These are phyloP conservation scores for Caerostris extrusa DNA, from an alignment of 1,140 invertebrate genomes.

Conservation along the genomic window DNA sequence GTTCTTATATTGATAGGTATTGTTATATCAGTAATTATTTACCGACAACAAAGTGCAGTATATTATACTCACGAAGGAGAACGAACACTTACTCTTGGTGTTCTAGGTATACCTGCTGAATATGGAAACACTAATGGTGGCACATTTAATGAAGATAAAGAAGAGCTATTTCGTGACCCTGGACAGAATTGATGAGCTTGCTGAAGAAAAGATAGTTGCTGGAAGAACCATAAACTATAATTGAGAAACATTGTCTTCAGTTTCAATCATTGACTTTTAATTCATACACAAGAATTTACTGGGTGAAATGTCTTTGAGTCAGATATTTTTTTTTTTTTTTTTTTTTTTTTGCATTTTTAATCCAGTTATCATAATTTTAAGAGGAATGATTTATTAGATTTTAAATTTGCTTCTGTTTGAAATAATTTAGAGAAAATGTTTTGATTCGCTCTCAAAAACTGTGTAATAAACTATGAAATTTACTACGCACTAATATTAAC, in stretches of 20 bases:
- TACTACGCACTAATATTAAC: not conserved
- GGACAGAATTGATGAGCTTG: slow-evolving; percentile 72
- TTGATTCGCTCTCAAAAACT: not conserved
- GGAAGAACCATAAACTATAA: slow-evolving; percentile 34
- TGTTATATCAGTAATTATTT: slow-evolving; percentile 80
- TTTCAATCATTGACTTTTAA: slow-evolving; percentile 22
- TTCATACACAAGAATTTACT: slow-evolving; percentile 3
- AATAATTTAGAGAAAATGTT: slow-evolving; percentile 13
- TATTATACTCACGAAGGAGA: slow-evolving; percentile 89
- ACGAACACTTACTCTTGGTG: slow-evolving; percentile 78
- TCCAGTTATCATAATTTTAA: slow-evolving; percentile 8
- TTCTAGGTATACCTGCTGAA: not conserved
- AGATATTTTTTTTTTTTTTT: no score
- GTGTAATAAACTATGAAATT: not conserved
- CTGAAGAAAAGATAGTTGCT: slow-evolving; percentile 63
- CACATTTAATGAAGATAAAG: slow-evolving; percentile 62
- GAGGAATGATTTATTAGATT: not conserved
- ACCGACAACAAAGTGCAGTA: slow-evolving; percentile 85
- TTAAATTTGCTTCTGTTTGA: not conserved
- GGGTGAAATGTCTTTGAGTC: not conserved
- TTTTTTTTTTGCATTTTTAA: slow-evolving; percentile 8
- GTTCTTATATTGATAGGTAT: slow-evolving; percentile 80
- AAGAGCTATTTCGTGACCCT: slow-evolving; percentile 69
- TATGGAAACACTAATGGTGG: slow-evolving; percentile 55
- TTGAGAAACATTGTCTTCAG: slow-evolving; percentile 13